These are phyloP conservation scores for Tetrapedia diversipes DNA, from an alignment of 2,888 invertebrate genomes.

Conservation along the genomic window DNA sequence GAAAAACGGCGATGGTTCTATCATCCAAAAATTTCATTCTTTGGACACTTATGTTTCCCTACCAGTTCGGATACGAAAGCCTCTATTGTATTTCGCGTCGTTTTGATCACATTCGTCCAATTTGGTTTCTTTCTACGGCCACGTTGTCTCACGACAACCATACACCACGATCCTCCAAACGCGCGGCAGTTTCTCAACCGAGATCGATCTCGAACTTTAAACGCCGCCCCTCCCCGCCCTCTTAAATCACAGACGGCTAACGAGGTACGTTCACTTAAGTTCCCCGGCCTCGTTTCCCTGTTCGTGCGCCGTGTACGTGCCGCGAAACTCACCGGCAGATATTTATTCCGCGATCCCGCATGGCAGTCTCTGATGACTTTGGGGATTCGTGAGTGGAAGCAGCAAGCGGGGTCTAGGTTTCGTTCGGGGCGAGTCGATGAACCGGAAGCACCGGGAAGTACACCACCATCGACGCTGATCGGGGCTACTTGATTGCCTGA, in stretches of 20 bases:
- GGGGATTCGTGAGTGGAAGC: slow-evolving; percentile 65
- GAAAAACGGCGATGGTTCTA: no score
- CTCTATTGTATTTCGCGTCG: no score
- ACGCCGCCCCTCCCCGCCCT: slow-evolving; percentile 54
- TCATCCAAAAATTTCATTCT: no score
- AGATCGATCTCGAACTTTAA: slow-evolving; percentile 63
- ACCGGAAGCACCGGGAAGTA: slow-evolving; percentile 56
- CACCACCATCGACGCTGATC: slow-evolving; percentile 49
- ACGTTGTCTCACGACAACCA: not conserved
- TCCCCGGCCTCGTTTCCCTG: slow-evolving; percentile 53
- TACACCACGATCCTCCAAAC: not conserved
- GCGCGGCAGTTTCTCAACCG: not conserved
- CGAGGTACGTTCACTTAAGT: slow-evolving; percentile 68
- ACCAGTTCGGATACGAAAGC: no score
- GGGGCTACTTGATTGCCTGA: slow-evolving; percentile 52
- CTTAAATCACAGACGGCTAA: slow-evolving; percentile 65
- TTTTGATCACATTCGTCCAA: slow-evolving; percentile 11
- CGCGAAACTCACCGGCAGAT: slow-evolving; percentile 64
- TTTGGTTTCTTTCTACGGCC: not conserved
- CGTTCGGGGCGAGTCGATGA: slow-evolving; percentile 51
- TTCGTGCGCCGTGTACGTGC: slow-evolving; percentile 60
- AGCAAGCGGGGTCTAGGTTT: slow-evolving; percentile 47
- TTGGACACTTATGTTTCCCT: no score
- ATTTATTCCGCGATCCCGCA: slow-evolving; percentile 67
- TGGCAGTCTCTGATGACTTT: slow-evolving; percentile 66